Base-by-base conservation (phyloP, 2,113 vertebrate species). In the Anolis sagrei region DNA sequence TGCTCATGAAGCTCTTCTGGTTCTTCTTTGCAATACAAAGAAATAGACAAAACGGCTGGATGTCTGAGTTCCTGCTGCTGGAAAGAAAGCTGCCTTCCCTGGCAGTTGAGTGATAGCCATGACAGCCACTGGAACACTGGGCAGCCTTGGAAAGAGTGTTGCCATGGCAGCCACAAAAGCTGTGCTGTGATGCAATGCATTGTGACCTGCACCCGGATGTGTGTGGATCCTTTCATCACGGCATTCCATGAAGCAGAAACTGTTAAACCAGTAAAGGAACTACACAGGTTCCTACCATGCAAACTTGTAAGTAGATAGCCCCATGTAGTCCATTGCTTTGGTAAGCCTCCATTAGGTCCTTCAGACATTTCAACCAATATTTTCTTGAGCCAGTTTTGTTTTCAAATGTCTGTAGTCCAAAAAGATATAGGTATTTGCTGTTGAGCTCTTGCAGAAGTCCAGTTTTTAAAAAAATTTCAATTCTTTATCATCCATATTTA, bases 201-300 rank as follows among this genome's bases (percentile, higher is more conserved):
- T 89, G 7, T 49, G 1, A 19, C 49, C 34, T 83, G 64, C 8
- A 14, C 18, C 21, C 81, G 54, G 7, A 1, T 39, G 5, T 49
- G 7, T 21, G 75, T 16, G 32, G 58, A 68, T 18, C 7, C 79
- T 54, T 48, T 84, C 64, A 6, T 82, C 69, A 78, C 39, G 7
- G 23, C 32, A 68, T 61, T 66, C 61, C 61, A 84, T 84, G 44
- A 87, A 58, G 58, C n/a, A 66, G 49, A 68, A 76, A 64, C 18
- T 81, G 87, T 48, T 83, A 32, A 73, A 66, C 39, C 79, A 34
- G 66, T 76, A 85, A 32, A 39, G 64, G 61, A 80, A 83, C 49
- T 51, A 64, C 36, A 39, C 66, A 81, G 64, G 32, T 36, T 48
- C 78, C 73, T 32, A 58, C 69, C 66, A 77, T 76, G 73, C 58